Evolutionary conservation across 2,888 invertebrate genomes (phyloP), one percentile per base, ranked within the genome.

Genomic region (Tipula unca): DNA sequence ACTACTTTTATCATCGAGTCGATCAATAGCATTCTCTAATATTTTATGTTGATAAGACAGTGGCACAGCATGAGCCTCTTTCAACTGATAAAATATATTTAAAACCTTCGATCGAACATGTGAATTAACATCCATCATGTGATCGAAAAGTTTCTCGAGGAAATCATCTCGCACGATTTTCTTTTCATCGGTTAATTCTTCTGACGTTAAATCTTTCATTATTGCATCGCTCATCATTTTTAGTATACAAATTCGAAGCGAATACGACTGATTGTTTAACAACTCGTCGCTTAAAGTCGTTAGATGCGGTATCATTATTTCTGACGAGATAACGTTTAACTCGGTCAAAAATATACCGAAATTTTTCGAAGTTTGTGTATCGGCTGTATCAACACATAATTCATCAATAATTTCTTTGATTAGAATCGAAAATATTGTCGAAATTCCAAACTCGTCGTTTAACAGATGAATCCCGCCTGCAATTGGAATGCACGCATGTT

Each of bases 61-160:
- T 0, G 98, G 97, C 82, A 98, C 93, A 2, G 95, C 95, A 88
- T 95, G 94, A 88, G 95, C 95, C 85, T 94, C 93, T 88, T 96
- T 95, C 86, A 99, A 92, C 84, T 93, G 93, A 87, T 94, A 93
- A 96, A 97, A 97, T 87, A 96, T 94, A 89, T 97, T 95, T 48
- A 98, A 87, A 86, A 95, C 95, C 92, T 96, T 97, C 29, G 96
- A 94, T 29, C 99, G 92, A 0, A 98, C 98, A 89, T 95, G 95
- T 0, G 97, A 96, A 85, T 97, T 95, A 2, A 93, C 90, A 89
- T 99, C 99, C 87, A 95, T 93, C 85, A 98, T 93, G 89, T 98
- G 98, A 69, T 96, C 95, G 88, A 95, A 92, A 17, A 98, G 90
- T 89, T 94, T 93, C 86, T 95, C 94, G 3, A 98, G 92, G 88